Percentiles rank a stretch among this genome's conserved stretches.
Evolutionary conservation across 23 tunicate genomes (phyloP).

Genomic region (Styela plicata): DNA sequence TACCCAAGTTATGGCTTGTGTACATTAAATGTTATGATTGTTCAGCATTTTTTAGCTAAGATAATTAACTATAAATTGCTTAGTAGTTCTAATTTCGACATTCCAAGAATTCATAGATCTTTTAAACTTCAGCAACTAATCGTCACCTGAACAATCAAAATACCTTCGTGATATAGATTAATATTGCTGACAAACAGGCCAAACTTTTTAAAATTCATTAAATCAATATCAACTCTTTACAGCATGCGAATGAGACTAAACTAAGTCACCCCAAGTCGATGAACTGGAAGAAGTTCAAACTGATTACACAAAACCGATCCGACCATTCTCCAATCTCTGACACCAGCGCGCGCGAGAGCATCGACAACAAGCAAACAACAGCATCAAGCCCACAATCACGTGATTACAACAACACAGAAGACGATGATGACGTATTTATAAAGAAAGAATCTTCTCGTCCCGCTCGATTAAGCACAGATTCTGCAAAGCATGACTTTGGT

Average conservation of each 20-base stretch:
- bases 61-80: too few species aligned
- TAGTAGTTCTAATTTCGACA: too few species aligned
- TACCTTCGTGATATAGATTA: too few species aligned
- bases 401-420: neutral
- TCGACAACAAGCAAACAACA: neutral
- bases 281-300: conserved; percentile 10
- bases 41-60: too few species aligned
- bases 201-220: too few species aligned
- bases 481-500: neutral
- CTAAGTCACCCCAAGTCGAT: neutral
- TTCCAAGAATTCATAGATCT: too few species aligned
- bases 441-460: conserved; percentile 6
- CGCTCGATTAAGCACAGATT: conserved; percentile 5
- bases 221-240: too few species aligned
- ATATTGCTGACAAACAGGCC: too few species aligned
- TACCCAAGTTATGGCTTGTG: too few species aligned
- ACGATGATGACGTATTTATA: conserved; percentile 1
- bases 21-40: too few species aligned
- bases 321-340: neutral
- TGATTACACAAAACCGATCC: conserved; percentile 4
- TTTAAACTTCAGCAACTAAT: too few species aligned
- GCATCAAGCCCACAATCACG: neutral
- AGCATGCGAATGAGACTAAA: neutral
- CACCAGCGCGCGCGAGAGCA: neutral
- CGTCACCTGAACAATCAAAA: too few species aligned